Percentiles rank a stretch among this genome's conserved stretches.
Conservation (phyloP, 2,797 vertebrate species). For the Anguilla anguilla region DNA sequence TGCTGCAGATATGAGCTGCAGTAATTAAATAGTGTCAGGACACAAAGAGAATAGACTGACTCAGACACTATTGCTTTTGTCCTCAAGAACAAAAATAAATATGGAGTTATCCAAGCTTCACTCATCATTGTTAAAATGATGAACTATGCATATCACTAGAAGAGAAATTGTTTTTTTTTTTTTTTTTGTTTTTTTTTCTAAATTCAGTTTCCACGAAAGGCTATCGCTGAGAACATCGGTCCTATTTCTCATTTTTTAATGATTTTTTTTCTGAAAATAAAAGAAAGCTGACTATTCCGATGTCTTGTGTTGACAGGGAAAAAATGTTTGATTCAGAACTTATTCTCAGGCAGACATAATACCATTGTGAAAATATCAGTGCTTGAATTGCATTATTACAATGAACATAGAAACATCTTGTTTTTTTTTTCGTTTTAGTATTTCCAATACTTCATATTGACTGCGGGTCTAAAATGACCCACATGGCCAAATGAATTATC, state of each 20-base stretch:
- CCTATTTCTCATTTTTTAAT: neutral
- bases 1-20: slow-evolving; percentile 44
- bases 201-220: slow-evolving; percentile 9
- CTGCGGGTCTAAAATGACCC: neutral
- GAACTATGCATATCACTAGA: slow-evolving; percentile 15
- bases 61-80: slow-evolving; percentile 30
- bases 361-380: slow-evolving; percentile 10
- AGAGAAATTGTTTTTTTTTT: neutral
- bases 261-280: neutral
- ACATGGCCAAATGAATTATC: neutral
- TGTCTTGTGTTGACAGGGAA: slow-evolving; percentile 4
- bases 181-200: neutral
- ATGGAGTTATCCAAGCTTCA: slow-evolving; percentile 21
- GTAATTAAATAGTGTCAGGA: slow-evolving; percentile 50
- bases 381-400: neutral
- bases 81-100: slow-evolving; percentile 36
- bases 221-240: slow-evolving; percentile 16
- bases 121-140: slow-evolving; percentile 20
- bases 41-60: slow-evolving; percentile 33
- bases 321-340: slow-evolving; percentile 6
- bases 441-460: neutral
- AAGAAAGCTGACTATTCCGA: neutral
- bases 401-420: neutral
- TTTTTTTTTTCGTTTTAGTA: neutral
- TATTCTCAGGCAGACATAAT: neutral